Evolutionary conservation across 92 coral and sea anemone species (phyloP).

Genomic region (Phenganax stokvisi): DNA sequence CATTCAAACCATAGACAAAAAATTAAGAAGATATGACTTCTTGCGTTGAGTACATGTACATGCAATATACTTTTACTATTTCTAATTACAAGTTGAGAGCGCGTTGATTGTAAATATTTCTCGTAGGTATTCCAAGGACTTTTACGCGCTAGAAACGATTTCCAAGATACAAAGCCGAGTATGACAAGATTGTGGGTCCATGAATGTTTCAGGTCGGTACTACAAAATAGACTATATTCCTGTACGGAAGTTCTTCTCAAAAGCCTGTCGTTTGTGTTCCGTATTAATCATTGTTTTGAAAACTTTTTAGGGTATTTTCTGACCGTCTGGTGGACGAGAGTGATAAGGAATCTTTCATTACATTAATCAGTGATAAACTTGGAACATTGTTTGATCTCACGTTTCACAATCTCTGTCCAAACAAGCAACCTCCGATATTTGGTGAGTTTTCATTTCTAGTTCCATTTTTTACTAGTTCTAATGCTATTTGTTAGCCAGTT

Average conservation of each 20-base stretch:
- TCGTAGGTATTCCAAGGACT: constrained; percentile 90
- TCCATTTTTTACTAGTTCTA: too few species aligned
- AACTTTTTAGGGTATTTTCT: constrained; percentile 76
- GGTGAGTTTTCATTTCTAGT: constrained; percentile 50
- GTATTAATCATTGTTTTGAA: not conserved
- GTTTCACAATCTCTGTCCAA: constrained; percentile 92
- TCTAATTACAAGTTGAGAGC: not conserved
- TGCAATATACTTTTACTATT: too few species aligned
- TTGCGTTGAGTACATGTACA: too few species aligned
- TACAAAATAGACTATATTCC: not conserved
- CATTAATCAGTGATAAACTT: constrained; percentile 85
- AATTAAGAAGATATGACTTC: not conserved
- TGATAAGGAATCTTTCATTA: constrained; percentile 72
- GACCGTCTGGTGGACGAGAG: constrained; percentile 81
- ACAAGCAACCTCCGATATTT: constrained; percentile 93
- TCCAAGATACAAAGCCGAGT: constrained; percentile 89
- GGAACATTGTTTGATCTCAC: constrained; percentile 95
- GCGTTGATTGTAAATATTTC: not conserved
- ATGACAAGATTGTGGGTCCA: constrained; percentile 97
- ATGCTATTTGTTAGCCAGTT: too few species aligned
- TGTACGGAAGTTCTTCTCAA: not conserved
- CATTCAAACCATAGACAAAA: not conserved
- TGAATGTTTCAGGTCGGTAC: constrained; percentile 79
- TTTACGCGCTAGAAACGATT: constrained; percentile 89
- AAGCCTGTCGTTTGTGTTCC: not conserved